phyloP scores from a whole-genome alignment of 2,797 vertebrate species.

The Ateles fusciceps region DNA sequence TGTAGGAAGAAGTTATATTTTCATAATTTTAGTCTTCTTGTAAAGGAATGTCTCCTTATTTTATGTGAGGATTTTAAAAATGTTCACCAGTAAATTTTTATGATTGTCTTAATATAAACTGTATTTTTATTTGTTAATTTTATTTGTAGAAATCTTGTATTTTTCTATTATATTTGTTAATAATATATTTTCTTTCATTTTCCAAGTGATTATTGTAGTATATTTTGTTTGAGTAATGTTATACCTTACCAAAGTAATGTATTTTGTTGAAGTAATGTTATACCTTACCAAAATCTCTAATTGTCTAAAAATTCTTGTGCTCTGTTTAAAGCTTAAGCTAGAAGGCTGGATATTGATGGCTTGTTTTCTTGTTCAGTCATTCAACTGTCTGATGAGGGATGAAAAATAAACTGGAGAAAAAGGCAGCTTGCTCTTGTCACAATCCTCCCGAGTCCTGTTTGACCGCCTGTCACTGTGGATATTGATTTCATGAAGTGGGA shows the following conservation, averaged over 20 bases:
- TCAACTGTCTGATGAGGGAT: rapidly evolving
- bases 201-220: not conserved
- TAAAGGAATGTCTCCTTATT: not conserved
- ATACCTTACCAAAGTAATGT: not conserved
- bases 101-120: not conserved
- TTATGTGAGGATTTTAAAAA: not conserved
- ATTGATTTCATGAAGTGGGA: not conserved
- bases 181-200: not conserved
- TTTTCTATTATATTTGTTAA: not conserved
- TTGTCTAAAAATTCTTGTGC: not conserved
- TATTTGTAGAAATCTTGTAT: not conserved
- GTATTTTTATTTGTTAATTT: not conserved
- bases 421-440: too few species aligned
- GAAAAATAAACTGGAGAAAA: not conserved
- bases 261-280: not conserved
- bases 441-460: too few species aligned
- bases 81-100: not conserved
- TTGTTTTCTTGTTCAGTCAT: not conserved
- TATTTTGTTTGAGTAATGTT: not conserved
- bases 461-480: not conserved
- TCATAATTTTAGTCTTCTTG: not conserved
- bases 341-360: not conserved
- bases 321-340: not conserved
- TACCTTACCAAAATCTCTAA: not conserved
- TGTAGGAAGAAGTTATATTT: not conserved